Evolutionary conservation across 2,888 invertebrate species (phyloP), one percentile per base, ranked within the genome.

Genomic region (Unio delphinus): DNA sequence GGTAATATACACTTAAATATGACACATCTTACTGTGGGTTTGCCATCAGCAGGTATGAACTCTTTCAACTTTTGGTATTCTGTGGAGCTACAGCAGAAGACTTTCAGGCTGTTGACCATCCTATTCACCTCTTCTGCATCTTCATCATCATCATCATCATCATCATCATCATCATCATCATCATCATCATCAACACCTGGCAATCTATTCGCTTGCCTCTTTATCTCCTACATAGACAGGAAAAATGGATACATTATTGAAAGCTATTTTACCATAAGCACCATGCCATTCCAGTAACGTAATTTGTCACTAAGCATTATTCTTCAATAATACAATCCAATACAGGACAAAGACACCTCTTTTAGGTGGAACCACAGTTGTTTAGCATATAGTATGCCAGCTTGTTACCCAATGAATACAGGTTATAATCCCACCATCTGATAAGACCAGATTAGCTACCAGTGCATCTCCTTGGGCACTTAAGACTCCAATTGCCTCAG

Each of bases 11-110:
- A 66, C 1, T 2, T 26, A 28, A 6, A 4, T 45, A 8, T 45
- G 45, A 45, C 11, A 61, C 3, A 67, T 28, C 59, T 67, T 72
- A 83, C 84, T 69, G 73, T 72, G 11, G 84, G 69, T 34, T 78
- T 79, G 15, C 82, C 85, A 68, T 83, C 83, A 54, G 80, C 77
- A 5, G 76, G 73, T 20, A 80, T 68, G 17, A 80, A 68, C 28
- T 78, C 78, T 55, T 74, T 82, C 68, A 84, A 73, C 69, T 84
- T 84, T 74, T 84, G 80, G 67, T 84, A 86, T 58, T 86, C 85
- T 6, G 76, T 76, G 11, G 83, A 74, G 64, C 83, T 84, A 69
- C 83, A 82, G 73, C 85, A 86, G 77, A 84, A 86, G 26, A 86
- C 85, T 61, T 74, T 72, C 57, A 84, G 72, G 65, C 83, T 82